A percentile compares a stretch with the other conserved stretches of the same genome.
Conservation (phyloP, 2,888 invertebrate species). For the Orthonychiurus folsomi region DNA sequence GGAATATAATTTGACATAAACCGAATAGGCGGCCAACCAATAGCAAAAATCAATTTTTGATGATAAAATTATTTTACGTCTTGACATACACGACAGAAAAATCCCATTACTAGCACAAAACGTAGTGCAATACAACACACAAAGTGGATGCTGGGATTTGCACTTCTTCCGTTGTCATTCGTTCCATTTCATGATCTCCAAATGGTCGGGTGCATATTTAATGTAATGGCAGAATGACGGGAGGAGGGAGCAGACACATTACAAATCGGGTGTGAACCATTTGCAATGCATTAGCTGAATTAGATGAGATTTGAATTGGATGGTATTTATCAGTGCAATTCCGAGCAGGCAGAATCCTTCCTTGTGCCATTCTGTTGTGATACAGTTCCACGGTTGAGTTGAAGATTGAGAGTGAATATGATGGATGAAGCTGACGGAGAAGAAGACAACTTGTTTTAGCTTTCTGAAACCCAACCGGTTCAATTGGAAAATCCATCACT, state of each 20-base stretch:
- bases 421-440: constrained; percentile 15
- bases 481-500: constrained; percentile 36
- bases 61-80: too few species aligned
- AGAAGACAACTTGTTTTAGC: constrained; percentile 34
- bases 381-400: constrained; percentile 6
- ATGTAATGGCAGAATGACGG: neutral
- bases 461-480: constrained; percentile 18
- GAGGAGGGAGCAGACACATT: neutral
- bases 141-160: too few species aligned
- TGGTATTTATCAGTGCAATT: neutral
- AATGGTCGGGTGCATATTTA: neutral
- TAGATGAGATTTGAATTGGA: constrained; percentile 19
- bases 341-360: too few species aligned
- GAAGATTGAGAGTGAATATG: constrained; percentile 19
- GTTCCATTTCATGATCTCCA: too few species aligned
- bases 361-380: neutral
- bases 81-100: too few species aligned
- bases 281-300: constrained; percentile 23
- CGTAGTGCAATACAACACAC: too few species aligned
- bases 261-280: constrained; percentile 4
- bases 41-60: too few species aligned
- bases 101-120: too few species aligned
- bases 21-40: too few species aligned
- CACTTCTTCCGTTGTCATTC: too few species aligned
- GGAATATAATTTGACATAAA: too few species aligned